Evolutionary conservation across 2,797 vertebrate genomes (phyloP).

Genomic region (Clarias fuscus): DNA sequence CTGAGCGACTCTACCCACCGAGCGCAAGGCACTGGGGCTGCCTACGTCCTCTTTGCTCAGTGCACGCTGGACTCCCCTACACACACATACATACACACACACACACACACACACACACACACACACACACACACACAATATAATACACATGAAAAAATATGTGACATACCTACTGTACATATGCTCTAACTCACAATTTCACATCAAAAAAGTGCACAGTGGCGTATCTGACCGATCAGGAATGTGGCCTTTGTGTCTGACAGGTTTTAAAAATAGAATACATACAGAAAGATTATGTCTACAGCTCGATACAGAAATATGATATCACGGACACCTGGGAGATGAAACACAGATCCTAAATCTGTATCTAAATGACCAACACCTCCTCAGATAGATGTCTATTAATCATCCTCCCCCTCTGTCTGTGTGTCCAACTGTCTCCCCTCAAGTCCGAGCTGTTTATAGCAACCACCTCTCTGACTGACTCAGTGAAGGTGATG

Average conservation of each 20-base stretch:
- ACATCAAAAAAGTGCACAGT: not conserved
- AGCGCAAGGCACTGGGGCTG: conserved; percentile 67
- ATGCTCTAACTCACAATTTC: not conserved
- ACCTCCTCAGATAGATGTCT: conserved; percentile 27
- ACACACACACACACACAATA: not conserved
- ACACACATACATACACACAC: conserved; percentile 12
- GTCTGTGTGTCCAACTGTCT: not conserved
- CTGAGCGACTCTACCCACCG: conserved; percentile 78
- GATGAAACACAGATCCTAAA: conserved; percentile 23
- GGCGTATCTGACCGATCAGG: not conserved
- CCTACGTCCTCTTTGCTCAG: conserved; percentile 84
- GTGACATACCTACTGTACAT: conserved; percentile 7
- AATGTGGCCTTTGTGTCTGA: not conserved
- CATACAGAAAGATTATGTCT: not conserved
- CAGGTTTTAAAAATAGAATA: conserved; percentile 1
- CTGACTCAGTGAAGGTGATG: conserved; percentile 50
- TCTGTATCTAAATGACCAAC: conserved; percentile 19
- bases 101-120: no score
- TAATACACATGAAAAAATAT: not conserved
- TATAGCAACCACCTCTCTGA: conserved; percentile 39
- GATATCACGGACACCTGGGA: not conserved
- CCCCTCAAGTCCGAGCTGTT: conserved; percentile 31
- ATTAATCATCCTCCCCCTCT: conserved; percentile 7
- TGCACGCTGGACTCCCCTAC: conserved; percentile 62
- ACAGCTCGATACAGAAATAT: not conserved